These are phyloP conservation scores for Thyatira batis DNA, from an alignment of 2,888 invertebrate genomes.

Conservation along the genomic window DNA sequence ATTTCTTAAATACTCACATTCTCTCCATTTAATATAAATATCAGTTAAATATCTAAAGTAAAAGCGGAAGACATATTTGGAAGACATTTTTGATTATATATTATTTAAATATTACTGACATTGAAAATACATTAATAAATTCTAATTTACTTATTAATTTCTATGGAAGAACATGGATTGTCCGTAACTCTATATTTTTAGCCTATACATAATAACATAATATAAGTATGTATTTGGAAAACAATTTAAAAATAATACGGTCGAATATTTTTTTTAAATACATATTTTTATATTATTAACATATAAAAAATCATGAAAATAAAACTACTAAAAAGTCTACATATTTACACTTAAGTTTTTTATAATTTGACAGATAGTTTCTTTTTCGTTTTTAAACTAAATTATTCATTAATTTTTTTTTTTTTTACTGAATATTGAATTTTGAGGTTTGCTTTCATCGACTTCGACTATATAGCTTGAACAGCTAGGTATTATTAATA, in stretches of 20 bases:
- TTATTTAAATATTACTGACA: slow-evolving; percentile 54
- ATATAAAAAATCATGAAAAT: slow-evolving; percentile 9
- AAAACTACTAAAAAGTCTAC: slow-evolving; percentile 38
- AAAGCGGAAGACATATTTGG: slow-evolving; percentile 48
- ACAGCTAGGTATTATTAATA: too few species aligned
- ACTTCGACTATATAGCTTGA: too few species aligned
- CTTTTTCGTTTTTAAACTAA: slow-evolving; percentile 18
- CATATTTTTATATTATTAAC: too few species aligned
- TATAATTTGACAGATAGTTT: slow-evolving; percentile 72
- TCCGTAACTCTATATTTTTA: neutral
- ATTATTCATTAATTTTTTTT: neutral
- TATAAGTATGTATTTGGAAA: too few species aligned
- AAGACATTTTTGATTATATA: slow-evolving; percentile 37
- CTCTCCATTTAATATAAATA: slow-evolving; percentile 17
- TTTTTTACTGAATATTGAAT: neutral
- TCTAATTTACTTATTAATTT: slow-evolving; percentile 15
- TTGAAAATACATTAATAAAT: slow-evolving; percentile 66
- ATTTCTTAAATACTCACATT: slow-evolving; percentile 35
- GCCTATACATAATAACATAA: neutral
- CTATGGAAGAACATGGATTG: slow-evolving; percentile 45
- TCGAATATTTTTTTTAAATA: too few species aligned
- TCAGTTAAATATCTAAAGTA: slow-evolving; percentile 21
- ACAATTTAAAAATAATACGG: too few species aligned
- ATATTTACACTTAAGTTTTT: slow-evolving; percentile 63
- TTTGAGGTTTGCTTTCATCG: neutral